phyloP scores from a whole-genome alignment of 2,113 vertebrate genomes.

The Syngnathoides biaculeatus region DNA sequence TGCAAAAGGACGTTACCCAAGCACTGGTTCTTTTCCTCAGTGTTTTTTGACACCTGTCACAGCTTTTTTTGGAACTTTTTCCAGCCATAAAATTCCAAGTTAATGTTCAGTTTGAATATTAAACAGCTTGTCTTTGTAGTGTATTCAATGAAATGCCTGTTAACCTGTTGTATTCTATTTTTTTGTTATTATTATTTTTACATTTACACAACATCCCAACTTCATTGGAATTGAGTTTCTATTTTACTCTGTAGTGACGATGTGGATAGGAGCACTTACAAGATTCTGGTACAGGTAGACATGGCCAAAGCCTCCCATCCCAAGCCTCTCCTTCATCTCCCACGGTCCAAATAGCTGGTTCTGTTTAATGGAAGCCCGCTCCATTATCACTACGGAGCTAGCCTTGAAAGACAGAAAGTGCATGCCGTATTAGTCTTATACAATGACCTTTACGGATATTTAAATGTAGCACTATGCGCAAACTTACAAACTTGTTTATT shows the following conservation, averaged over 20 bases:
- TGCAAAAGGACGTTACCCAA: no score
- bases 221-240: no score
- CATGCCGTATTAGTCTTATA: not conserved
- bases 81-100: no score
- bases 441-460: not conserved
- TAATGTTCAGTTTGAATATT: no score
- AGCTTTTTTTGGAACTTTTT: no score
- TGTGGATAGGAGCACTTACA: constrained; percentile 65
- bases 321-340: constrained; percentile 89
- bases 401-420: not conserved
- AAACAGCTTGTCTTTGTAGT: no score
- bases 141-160: no score
- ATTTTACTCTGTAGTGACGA: not conserved
- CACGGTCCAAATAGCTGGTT: constrained; percentile 80
- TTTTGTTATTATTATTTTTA: no score
- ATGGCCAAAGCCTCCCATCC: constrained; percentile 90
- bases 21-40: no score
- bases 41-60: no score
- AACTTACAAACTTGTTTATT: not conserved
- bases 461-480: not conserved
- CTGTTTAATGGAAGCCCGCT: constrained; percentile 75
- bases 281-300: constrained; percentile 90
- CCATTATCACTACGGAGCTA: constrained; percentile 60
- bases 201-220: no score
- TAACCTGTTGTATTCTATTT: no score